These are phyloP conservation scores for Pseudorhombus dupliciocellatus DNA, from an alignment of 2,113 vertebrate species.

Conservation along the genomic window DNA sequence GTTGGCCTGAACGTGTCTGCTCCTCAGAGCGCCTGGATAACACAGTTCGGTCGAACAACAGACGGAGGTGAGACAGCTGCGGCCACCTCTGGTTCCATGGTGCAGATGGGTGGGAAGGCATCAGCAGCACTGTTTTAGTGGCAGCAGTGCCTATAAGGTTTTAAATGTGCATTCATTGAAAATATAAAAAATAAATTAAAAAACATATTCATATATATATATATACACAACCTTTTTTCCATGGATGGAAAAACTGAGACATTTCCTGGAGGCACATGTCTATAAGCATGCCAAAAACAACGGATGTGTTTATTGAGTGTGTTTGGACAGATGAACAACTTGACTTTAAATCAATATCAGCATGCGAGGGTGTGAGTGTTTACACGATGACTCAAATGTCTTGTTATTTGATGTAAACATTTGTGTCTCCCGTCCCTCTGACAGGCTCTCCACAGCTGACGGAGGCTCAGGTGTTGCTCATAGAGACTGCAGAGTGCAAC, in stretches of 20 bases:
- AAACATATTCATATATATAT: too few species aligned
- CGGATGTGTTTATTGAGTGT: too few species aligned
- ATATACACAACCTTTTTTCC: too few species aligned
- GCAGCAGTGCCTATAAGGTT: not conserved
- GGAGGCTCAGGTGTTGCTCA: slow-evolving; percentile 55
- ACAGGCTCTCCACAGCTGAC: slow-evolving; percentile 45
- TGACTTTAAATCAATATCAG: too few species aligned
- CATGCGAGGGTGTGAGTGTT: too few species aligned
- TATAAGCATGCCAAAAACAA: too few species aligned
- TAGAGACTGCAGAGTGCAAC: slow-evolving; percentile 53
- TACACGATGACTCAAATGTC: too few species aligned
- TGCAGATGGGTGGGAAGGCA: not conserved
- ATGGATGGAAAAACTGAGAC: too few species aligned
- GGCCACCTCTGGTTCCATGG: not conserved
- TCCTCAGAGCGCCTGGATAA: slow-evolving; percentile 53
- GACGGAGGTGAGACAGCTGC: slow-evolving; percentile 36
- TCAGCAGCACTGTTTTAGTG: slow-evolving; percentile 10
- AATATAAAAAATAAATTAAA: too few species aligned
- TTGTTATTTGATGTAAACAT: not conserved
- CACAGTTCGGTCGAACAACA: slow-evolving; percentile 22
- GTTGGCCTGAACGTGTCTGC: slow-evolving; percentile 43
- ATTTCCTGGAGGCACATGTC: too few species aligned
- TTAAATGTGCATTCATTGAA: too few species aligned
- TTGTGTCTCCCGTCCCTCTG: not conserved
- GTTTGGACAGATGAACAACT: too few species aligned